Conservation (phyloP, 2,888 invertebrate genomes). For the Philhelius pedissequus region DNA sequence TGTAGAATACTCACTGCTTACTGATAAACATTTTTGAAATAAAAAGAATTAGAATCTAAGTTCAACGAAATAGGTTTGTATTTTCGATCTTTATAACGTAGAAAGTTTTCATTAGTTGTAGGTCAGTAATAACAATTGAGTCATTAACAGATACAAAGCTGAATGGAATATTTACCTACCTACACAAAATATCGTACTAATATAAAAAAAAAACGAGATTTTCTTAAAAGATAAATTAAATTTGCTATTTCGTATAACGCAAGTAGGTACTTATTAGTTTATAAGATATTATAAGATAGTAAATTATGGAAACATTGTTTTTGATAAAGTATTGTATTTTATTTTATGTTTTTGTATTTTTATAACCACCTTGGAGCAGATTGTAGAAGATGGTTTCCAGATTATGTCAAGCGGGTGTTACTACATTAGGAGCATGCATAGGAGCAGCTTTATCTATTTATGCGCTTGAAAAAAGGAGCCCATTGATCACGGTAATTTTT, state of each 20-base stretch:
- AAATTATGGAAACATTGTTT: not conserved
- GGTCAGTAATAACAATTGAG: not conserved
- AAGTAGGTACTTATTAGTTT: no score
- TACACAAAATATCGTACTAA: no score
- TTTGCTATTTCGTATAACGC: not conserved
- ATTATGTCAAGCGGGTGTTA: slow-evolving; percentile 77
- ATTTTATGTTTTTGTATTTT: not conserved
- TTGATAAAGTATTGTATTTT: not conserved
- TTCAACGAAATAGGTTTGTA: not conserved
- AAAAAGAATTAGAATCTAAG: not conserved
- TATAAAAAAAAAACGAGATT: no score
- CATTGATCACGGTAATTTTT: slow-evolving; percentile 72
- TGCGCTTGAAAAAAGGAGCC: slow-evolving; percentile 74
- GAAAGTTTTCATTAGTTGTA: not conserved
- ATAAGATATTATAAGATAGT: not conserved
- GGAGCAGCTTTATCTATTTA: slow-evolving; percentile 77
- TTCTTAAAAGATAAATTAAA: not conserved
- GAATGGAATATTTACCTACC: no score
- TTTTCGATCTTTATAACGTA: not conserved
- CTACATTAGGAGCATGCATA: slow-evolving; percentile 76
- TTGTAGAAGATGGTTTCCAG: slow-evolving; percentile 75
- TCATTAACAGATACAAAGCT: no score
- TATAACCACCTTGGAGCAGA: not conserved
- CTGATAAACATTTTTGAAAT: not conserved
- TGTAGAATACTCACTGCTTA: not conserved